Percentiles rank a stretch among this genome's conserved stretches.
These are phyloP conservation scores for Zaprionus bogoriensis DNA, from an alignment of 2,888 invertebrate species.

Conservation along the genomic window DNA sequence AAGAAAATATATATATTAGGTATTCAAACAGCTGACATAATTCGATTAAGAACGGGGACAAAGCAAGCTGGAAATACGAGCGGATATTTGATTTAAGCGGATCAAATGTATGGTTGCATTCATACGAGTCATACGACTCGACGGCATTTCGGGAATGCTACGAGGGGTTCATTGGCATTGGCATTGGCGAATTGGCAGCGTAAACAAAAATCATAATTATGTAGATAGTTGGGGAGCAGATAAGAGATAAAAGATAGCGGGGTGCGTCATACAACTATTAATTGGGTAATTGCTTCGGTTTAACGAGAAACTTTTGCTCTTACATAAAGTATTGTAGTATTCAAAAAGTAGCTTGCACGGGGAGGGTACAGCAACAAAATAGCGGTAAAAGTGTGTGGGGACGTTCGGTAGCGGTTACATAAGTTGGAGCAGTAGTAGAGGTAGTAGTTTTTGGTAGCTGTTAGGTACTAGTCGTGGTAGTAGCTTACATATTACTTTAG, in stretches of 20 bases:
- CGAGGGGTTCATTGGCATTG: slow-evolving; percentile 33
- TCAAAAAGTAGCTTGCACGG: slow-evolving; percentile 37
- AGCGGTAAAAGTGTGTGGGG: slow-evolving; percentile 39
- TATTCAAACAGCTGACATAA: neutral
- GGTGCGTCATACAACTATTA: slow-evolving; percentile 35
- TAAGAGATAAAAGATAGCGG: slow-evolving; percentile 21
- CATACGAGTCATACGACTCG: too few relatives aligned
- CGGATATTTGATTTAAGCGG: slow-evolving; percentile 39
- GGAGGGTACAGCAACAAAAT: slow-evolving; percentile 22
- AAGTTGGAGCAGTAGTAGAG: slow-evolving; percentile 17
- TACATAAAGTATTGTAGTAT: neutral
- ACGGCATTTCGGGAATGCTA: neutral
- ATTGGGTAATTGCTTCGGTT: slow-evolving; percentile 9
- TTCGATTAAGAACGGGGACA: neutral
- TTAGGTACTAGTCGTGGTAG: neutral
- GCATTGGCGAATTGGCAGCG: slow-evolving; percentile 11
- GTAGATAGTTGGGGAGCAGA: slow-evolving; percentile 9
- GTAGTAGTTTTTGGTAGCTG: neutral
- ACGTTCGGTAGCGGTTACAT: slow-evolving; percentile 40
- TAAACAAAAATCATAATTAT: slow-evolving; percentile 4
- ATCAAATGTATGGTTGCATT: too few relatives aligned
- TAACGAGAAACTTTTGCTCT: slow-evolving; percentile 19
- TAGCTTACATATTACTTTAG: neutral
- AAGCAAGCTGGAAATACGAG: slow-evolving; percentile 21
- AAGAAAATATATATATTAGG: slow-evolving; percentile 9